Evolutionary conservation across 2,113 vertebrate species (phyloP).

Genomic region (Oncorhynchus keta): DNA sequence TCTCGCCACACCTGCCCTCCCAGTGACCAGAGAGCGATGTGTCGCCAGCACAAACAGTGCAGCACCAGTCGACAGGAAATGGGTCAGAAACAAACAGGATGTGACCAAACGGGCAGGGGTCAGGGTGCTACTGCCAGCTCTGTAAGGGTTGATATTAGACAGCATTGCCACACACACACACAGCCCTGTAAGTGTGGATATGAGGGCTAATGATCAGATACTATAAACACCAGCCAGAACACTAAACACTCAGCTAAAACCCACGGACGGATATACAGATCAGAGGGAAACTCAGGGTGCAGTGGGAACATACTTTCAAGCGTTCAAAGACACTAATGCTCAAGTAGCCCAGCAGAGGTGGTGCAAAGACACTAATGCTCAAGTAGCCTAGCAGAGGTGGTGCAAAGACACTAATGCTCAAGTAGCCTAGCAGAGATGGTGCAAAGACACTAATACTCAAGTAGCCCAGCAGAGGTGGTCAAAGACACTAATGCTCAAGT

Average conservation of each 20-base stretch:
- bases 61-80: slow-evolving; percentile 27
- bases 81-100: slow-evolving; percentile 44
- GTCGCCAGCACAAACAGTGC: slow-evolving; percentile 56
- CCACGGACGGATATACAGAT: neutral
- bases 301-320: too few relatives aligned
- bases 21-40: neutral
- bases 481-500: too few relatives aligned
- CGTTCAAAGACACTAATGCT: too few relatives aligned
- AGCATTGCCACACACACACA: neutral
- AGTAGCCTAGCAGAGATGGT: too few relatives aligned
- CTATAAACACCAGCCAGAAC: slow-evolving; percentile 31
- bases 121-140: slow-evolving; percentile 22
- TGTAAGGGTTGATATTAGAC: neutral
- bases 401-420: too few relatives aligned
- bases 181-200: slow-evolving; percentile 2
- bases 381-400: too few relatives aligned
- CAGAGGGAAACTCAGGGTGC: too few relatives aligned
- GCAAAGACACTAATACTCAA: too few relatives aligned
- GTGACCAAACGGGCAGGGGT: slow-evolving; percentile 63
- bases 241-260: neutral
- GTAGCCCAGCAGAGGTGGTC: too few relatives aligned
- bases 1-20: slow-evolving; percentile 51
- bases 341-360: too few relatives aligned
- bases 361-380: too few relatives aligned
- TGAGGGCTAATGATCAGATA: slow-evolving; percentile 23